Base-by-base conservation (phyloP, 1,140 invertebrate genomes). In the Caenorhabditis remanei region DNA sequence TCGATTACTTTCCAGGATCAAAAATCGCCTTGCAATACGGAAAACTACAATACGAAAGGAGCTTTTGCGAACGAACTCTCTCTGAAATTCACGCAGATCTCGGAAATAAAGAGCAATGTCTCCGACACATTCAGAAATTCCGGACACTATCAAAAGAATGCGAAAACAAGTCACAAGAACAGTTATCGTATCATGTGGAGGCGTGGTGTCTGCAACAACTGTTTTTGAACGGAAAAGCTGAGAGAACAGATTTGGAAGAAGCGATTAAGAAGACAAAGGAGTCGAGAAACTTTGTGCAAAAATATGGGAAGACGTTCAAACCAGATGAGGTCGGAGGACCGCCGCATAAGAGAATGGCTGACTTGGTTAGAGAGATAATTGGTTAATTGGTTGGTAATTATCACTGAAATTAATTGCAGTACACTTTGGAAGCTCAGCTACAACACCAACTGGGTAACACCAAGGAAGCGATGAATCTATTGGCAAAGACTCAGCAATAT, bases 161-260 rank as follows among this genome's bases (percentile, higher is more conserved):
- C 53, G 46, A 21, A 32, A 50, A n/a, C 24, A 16, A n/a, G 4
- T 79, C 71, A 8, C 71, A 79, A n/a, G 71, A 79, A 24, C 71
- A 79, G n/a, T 7, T 79, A 24, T 79, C 71, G 11, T 50, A 79
- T 50, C 71, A 79, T 11, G 71, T 79, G 7, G 46, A 79, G 21
- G 71, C 71, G 24, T 79, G 71, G 71, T 79, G 71, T 50, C 43
- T 79, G 4, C 71, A 32, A 50, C 71, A 50, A 24, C 46, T 79
- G 0, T 79, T 21, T 79, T 1, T 53, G 7, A 50, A 79, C 14
- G 71, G 46, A 24, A 21, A 21, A 21, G 71, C 46, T 50, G 43
- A 21, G 11, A 48, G 9, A 8, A 24, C 1, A 0, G 71, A 79
- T 14, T 24, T 79, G 14, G 46, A 79, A 50, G 21, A 11, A 24